Evolutionary conservation across 2,888 invertebrate genomes (phyloP).

Genomic region (Apamea epomidion): DNA sequence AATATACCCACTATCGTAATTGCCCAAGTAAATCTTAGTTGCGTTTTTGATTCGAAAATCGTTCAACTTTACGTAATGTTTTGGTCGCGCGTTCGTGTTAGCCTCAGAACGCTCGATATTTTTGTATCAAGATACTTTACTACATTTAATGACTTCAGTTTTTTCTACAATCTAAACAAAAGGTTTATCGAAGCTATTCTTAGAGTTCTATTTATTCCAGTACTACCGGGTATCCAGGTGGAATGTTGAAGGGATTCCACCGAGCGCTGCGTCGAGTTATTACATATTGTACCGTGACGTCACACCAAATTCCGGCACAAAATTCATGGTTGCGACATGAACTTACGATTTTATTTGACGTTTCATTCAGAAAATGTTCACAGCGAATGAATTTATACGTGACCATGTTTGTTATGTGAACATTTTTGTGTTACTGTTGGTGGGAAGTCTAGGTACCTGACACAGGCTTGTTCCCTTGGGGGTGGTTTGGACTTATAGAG

Average conservation of each 20-base stretch:
- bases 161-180: conserved; percentile 11
- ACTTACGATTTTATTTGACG: conserved; percentile 46
- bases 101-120: background rate
- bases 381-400: conserved; percentile 25
- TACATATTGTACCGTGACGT: conserved; percentile 45
- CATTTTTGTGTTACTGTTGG: conserved; percentile 23
- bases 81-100: background rate
- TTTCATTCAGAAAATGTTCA: conserved; percentile 38
- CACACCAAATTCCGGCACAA: conserved; percentile 38
- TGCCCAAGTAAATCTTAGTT: background rate
- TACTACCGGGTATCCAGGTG: conserved; percentile 20
- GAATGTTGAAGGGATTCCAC: conserved; percentile 42
- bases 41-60: background rate
- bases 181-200: background rate
- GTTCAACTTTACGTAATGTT: background rate
- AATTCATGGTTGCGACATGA: conserved; percentile 39
- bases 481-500: conserved; percentile 22
- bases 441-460: conserved; percentile 19
- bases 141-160: conserved; percentile 26
- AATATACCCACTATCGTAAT: background rate
- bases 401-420: conserved; percentile 28
- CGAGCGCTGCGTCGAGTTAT: conserved; percentile 42
- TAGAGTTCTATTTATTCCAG: conserved; percentile 27
- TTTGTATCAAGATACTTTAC: background rate
- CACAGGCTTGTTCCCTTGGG: conserved; percentile 32